Percentiles rank a stretch among this genome's conserved stretches.
Conservation (phyloP, 2,888 invertebrate genomes). For the Blastobasis adustella region DNA sequence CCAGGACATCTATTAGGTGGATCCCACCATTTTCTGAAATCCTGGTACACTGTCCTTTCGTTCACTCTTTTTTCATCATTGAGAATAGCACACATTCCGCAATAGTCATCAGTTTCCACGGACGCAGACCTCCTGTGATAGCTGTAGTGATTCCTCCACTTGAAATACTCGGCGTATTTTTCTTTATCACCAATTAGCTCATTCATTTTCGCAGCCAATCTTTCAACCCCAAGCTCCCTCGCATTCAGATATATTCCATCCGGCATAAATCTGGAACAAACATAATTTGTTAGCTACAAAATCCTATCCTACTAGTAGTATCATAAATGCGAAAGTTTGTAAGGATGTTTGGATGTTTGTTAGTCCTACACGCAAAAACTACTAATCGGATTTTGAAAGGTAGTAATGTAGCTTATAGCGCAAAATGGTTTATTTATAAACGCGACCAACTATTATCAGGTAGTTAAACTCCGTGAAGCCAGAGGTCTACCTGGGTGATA, state of each 20-base stretch:
- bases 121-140: slow-evolving; percentile 30
- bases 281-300: too few relatives aligned
- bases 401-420: too few relatives aligned
- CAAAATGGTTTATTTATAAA: too few relatives aligned
- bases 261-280: slow-evolving; percentile 42
- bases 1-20: neutral
- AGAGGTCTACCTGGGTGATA: too few relatives aligned
- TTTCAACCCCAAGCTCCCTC: slow-evolving; percentile 25
- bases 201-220: slow-evolving; percentile 35
- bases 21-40: slow-evolving; percentile 40
- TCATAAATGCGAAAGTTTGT: too few relatives aligned
- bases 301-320: too few relatives aligned
- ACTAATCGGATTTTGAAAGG: too few relatives aligned
- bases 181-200: slow-evolving; percentile 28
- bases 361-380: too few relatives aligned
- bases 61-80: slow-evolving; percentile 30
- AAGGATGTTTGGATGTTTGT: too few relatives aligned
- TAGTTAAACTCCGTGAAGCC: too few relatives aligned
- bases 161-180: slow-evolving; percentile 37
- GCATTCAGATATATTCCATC: slow-evolving; percentile 46
- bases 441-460: too few relatives aligned
- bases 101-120: slow-evolving; percentile 32
- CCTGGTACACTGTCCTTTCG: slow-evolving; percentile 18
- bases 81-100: slow-evolving; percentile 39
- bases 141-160: slow-evolving; percentile 45